phyloP scores from a whole-genome alignment of 2,113 vertebrate genomes.

The Ginglymostoma cirratum region DNA sequence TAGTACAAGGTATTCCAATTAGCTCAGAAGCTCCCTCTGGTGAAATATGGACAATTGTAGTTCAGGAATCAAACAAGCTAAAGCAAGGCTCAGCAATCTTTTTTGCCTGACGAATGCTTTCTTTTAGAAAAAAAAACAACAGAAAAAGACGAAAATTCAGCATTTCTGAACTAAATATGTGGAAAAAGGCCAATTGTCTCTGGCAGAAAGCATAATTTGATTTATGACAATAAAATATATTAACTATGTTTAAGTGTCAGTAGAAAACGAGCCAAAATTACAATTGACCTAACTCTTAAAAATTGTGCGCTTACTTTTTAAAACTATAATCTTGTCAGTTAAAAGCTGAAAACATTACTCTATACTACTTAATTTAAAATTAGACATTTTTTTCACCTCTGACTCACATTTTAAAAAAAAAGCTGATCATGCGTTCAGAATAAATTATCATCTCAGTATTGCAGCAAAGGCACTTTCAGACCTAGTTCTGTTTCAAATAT shows the following conservation, averaged over 20 bases:
- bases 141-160: background rate
- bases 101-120: too few species aligned
- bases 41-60: background rate
- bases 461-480: background rate
- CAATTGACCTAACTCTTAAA: too few species aligned
- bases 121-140: background rate
- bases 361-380: background rate
- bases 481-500: background rate
- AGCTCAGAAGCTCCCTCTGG: background rate
- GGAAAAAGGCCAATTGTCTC: background rate
- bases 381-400: background rate
- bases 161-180: background rate
- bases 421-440: background rate
- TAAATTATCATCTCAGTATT: background rate
- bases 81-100: background rate
- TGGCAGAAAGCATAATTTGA: background rate
- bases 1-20: background rate
- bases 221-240: too few species aligned
- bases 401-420: background rate
- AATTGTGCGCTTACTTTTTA: too few species aligned
- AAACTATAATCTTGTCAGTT: too few species aligned
- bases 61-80: background rate
- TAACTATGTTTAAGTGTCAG: too few species aligned
- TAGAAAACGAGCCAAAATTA: too few species aligned
- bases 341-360: background rate